phyloP scores from a whole-genome alignment of 2,113 vertebrate genomes.

The Myxocyprinus asiaticus region DNA sequence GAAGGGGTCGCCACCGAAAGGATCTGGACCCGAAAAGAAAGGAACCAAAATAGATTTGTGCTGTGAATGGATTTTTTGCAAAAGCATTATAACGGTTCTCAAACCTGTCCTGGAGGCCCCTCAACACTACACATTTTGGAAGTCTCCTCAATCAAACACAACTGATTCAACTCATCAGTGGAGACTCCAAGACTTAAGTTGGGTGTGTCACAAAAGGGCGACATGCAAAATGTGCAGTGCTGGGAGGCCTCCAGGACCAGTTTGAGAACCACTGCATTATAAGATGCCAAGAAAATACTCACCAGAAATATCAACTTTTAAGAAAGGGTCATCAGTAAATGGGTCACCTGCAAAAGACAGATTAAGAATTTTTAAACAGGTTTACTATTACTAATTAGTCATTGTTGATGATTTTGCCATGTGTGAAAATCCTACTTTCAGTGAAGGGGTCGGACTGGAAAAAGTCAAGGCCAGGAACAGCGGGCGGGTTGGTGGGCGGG shows the following conservation, averaged over 20 bases:
- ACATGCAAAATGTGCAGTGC: too few relatives aligned
- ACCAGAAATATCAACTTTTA: slow-evolving; percentile 85
- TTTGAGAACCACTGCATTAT: too few relatives aligned
- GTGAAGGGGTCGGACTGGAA: slow-evolving; percentile 94
- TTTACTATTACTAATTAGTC: not conserved
- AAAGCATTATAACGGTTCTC: not conserved
- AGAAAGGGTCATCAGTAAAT: slow-evolving; percentile 96
- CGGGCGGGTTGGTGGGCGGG: slow-evolving; percentile 66
- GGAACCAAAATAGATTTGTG: not conserved
- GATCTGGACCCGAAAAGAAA: slow-evolving; percentile 75
- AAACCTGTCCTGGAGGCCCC: too few relatives aligned
- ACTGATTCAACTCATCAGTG: too few relatives aligned
- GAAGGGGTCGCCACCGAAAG: slow-evolving; percentile 94
- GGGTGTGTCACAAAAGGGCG: too few relatives aligned
- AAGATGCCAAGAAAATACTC: slow-evolving; percentile 32
- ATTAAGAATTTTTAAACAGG: too few relatives aligned
- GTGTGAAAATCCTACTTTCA: slow-evolving; percentile 81
- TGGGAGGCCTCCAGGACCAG: too few relatives aligned
- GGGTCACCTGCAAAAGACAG: slow-evolving; percentile 80
- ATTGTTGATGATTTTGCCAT: not conserved
- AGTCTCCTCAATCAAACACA: too few relatives aligned
- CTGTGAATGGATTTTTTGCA: not conserved
- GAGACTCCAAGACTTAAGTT: too few relatives aligned
- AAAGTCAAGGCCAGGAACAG: slow-evolving; percentile 81
- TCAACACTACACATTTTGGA: too few relatives aligned